Evolutionary conservation across 1,140 invertebrate genomes (phyloP).

Genomic region (Hylaeus anthracinus): DNA sequence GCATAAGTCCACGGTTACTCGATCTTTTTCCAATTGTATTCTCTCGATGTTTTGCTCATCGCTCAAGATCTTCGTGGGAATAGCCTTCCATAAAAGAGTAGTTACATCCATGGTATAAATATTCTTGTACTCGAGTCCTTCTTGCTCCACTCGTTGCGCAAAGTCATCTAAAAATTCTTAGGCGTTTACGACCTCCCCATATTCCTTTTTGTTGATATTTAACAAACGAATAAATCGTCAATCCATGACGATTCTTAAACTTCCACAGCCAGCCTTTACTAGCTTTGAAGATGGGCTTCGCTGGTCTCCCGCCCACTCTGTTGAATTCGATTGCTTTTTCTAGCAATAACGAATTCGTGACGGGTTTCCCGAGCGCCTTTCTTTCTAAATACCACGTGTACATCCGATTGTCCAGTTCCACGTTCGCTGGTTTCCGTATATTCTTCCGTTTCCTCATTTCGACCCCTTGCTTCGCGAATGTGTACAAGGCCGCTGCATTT

Average conservation of each 20-base stretch:
- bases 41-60: not conserved
- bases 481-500: not conserved
- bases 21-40: not conserved
- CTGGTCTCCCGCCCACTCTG: not conserved
- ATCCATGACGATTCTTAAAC: not conserved
- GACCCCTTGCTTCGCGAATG: not conserved
- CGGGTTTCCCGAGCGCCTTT: not conserved
- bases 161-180: not conserved
- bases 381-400: not conserved
- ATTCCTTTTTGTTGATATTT: not conserved
- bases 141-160: not conserved
- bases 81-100: not conserved
- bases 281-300: not conserved
- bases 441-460: not conserved
- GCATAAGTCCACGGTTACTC: not conserved
- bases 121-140: not conserved
- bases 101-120: not conserved
- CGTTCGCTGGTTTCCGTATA: not conserved
- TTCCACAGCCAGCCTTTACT: slow-evolving; percentile 2
- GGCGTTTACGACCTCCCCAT: not conserved
- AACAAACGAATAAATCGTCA: not conserved
- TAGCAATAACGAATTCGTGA: not conserved
- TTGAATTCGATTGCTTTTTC: slow-evolving; percentile 9
- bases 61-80: not conserved
- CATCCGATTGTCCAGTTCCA: not conserved